Evolutionary conservation across 1,140 invertebrate genomes (phyloP).

Genomic region (Drosophila melanica): DNA sequence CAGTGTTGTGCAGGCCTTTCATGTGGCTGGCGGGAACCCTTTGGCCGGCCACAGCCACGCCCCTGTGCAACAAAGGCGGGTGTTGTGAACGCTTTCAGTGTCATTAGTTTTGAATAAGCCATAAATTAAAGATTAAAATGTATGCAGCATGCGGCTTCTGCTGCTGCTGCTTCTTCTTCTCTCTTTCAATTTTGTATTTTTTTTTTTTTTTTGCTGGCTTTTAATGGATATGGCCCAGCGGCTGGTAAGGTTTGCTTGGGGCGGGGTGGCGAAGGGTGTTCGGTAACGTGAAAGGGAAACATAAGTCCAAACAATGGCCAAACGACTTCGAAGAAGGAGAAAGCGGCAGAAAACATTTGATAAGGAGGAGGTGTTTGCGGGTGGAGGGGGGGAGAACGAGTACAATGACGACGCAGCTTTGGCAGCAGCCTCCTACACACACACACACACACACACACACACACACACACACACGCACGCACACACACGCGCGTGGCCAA

Average conservation of each 20-base stretch:
- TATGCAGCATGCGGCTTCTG: constrained; percentile 39
- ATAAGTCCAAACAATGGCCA: constrained; percentile 73
- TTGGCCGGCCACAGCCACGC: constrained; percentile 14
- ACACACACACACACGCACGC: constrained; percentile 20
- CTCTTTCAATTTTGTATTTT: constrained; percentile 9
- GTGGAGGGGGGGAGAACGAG: constrained; percentile 16
- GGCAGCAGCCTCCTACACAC: constrained; percentile 5
- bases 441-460: constrained; percentile 29
- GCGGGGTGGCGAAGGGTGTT: neutral
- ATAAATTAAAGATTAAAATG: constrained; percentile 81
- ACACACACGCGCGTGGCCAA: constrained; percentile 38
- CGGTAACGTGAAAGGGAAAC: constrained; percentile 62
- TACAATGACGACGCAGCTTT: constrained; percentile 50
- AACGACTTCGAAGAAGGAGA: constrained; percentile 49
- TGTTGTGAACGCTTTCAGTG: constrained; percentile 65
- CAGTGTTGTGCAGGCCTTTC: constrained; percentile 22
- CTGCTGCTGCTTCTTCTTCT: constrained; percentile 4
- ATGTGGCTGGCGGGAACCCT: constrained; percentile 25
- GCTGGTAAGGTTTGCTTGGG: neutral
- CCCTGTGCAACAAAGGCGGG: constrained; percentile 1
- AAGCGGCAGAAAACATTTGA: neutral
- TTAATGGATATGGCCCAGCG: constrained; percentile 53
- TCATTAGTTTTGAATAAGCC: constrained; percentile 81
- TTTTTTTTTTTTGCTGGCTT: constrained; percentile 1
- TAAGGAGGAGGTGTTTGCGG: neutral